A percentile compares a stretch with the other conserved stretches of the same genome.
phyloP scores from a whole-genome alignment of 2,888 invertebrate species.

The Epinotia bilunana region DNA sequence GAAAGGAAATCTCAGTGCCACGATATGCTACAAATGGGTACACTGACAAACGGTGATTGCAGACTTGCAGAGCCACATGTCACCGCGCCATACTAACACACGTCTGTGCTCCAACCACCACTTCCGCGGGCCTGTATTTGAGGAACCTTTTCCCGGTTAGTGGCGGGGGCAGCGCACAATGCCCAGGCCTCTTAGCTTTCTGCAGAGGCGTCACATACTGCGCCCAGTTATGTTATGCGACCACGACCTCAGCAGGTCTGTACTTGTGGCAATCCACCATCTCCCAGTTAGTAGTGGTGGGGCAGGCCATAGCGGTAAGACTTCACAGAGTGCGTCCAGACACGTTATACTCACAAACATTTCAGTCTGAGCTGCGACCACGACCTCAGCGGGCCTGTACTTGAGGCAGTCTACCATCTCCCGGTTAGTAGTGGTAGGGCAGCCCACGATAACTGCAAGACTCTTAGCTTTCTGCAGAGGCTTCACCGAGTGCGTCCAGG shows the following conservation, averaged over 20 bases:
- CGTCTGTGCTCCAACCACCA: constrained; percentile 85
- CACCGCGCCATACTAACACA: constrained; percentile 77
- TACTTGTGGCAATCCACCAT: background rate
- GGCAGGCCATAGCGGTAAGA: no score
- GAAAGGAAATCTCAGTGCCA: no score
- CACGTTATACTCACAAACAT: constrained; percentile 81
- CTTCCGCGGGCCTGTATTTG: constrained; percentile 84
- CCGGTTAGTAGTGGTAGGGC: constrained; percentile 79
- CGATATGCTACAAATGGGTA: no score
- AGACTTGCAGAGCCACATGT: no score
- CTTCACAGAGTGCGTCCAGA: no score
- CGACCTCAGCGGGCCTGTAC: constrained; percentile 83
- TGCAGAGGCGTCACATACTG: no score
- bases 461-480: constrained; percentile 85
- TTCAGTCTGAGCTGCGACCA: constrained; percentile 83
- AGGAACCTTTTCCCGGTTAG: constrained; percentile 85
- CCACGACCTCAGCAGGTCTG: background rate
- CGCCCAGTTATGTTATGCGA: background rate
- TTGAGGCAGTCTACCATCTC: constrained; percentile 87
- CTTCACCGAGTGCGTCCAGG: constrained; percentile 85
- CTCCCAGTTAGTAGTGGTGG: background rate
- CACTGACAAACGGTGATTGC: no score
- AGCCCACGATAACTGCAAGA: constrained; percentile 87
- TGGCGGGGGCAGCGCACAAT: constrained; percentile 86
- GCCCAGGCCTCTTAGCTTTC: constrained; percentile 81